These are phyloP conservation scores for Amphimedon queenslandica DNA, from an alignment of 37 sponge, comb jelly and placozoan species.

Conservation along the genomic window DNA sequence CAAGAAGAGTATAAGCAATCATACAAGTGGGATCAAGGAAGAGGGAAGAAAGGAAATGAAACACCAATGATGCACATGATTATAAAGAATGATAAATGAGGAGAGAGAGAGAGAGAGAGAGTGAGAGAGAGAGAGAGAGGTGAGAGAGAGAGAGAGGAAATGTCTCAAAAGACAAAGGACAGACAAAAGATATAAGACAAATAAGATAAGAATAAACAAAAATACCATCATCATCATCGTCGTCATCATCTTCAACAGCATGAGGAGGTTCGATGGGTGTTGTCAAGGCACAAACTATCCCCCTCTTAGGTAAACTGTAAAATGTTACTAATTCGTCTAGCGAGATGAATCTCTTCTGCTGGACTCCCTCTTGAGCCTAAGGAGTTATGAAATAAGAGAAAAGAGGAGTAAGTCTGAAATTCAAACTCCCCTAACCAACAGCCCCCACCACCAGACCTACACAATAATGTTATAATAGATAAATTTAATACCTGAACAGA, in stretches of 20 bases:
- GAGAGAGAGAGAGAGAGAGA: slow-evolving; percentile 19
- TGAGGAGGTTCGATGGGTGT: slow-evolving; percentile 21
- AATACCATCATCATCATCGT: slow-evolving; percentile 22
- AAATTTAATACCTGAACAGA: slow-evolving; percentile 53
- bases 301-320: slow-evolving; percentile 52
- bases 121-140: slow-evolving; percentile 13
- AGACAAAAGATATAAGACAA: no score
- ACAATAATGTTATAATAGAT: neutral
- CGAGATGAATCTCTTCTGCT: slow-evolving; percentile 30
- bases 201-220: neutral
- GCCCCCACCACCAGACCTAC: neutral
- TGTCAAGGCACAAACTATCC: slow-evolving; percentile 59
- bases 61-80: no score
- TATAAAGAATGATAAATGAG: no score
- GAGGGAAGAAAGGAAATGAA: no score
- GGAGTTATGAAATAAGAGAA: slow-evolving; percentile 3
- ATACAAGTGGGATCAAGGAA: no score
- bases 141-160: no score
- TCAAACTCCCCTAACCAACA: no score
- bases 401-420: slow-evolving; percentile 3
- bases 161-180: no score
- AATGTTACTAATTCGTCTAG: slow-evolving; percentile 67
- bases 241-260: slow-evolving; percentile 4
- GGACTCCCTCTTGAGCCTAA: slow-evolving; percentile 58
- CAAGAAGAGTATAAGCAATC: no score